A percentile compares a stretch with the other conserved stretches of the same genome.
Conservation (phyloP, 2,113 vertebrate species). For the Phalacrocorax aristotelis region DNA sequence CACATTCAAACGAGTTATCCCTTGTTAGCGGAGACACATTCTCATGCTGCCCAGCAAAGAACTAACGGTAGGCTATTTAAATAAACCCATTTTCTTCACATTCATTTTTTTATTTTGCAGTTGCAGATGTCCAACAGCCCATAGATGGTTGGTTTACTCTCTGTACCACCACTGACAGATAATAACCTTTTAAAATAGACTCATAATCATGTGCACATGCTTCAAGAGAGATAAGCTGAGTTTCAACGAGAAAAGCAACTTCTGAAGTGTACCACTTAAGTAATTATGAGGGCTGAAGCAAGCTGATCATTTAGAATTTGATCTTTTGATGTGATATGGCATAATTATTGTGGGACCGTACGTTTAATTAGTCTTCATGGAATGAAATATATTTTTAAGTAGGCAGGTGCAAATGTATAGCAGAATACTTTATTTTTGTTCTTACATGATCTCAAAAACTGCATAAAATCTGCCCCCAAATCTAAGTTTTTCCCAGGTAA, state of each 20-base stretch:
- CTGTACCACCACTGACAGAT: not conserved
- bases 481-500: not conserved
- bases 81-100: not conserved
- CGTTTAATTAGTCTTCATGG: not conserved
- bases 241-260: not conserved
- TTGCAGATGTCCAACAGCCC: not conserved
- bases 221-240: not conserved
- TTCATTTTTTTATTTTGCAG: not conserved
- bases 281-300: not conserved
- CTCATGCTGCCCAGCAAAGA: not conserved
- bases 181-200: constrained; percentile 3
- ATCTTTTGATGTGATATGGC: not conserved
- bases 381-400: not conserved
- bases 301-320: not conserved
- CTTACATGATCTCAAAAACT: not conserved
- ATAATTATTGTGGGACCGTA: not conserved
- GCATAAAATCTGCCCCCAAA: not conserved
- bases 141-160: not conserved
- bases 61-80: not conserved
- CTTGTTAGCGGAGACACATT: not conserved
- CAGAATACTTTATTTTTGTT: not conserved
- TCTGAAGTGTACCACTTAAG: not conserved
- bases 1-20: not conserved
- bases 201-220: not conserved
- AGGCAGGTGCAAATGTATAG: not conserved